Base-by-base conservation (phyloP, 2,888 invertebrate species). In the Altica lythri region DNA sequence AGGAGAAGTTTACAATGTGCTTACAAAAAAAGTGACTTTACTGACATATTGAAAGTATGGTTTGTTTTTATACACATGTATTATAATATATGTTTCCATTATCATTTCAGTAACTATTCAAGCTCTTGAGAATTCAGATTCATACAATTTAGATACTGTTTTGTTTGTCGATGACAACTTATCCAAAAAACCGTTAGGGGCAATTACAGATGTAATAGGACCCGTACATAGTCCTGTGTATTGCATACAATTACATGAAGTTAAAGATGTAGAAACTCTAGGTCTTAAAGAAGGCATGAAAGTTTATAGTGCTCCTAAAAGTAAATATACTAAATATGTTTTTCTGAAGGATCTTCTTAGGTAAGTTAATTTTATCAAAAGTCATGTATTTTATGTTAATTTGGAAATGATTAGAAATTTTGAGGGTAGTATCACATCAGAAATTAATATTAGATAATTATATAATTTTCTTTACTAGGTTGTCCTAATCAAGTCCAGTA, bases 161-260 rank as follows among this genome's bases (percentile, higher is more conserved):
- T 77, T 97, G 47, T 97, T 97, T 74, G 72, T 92, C 54, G 60
- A 64, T 34, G 53, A 60, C 10, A 88, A 93, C 9, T 84, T 86
- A 64, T 90, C 92, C 2, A 83, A 86, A 57, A 83, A 83, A 63
- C 81, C 89, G 6, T 76, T 93, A 2, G 91, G 91, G 4, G 84
- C 86, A 73, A 85, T 96, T 42, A 94, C 92, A 75, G 97, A 97
- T 79, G 92, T 95, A 0, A 87, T 96, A 72, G 96, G 97, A 9
- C 90, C 81, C 75, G 90, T 96, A 0, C 80, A 82, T 0, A 85
- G 88, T 65, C 96, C 97, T 0, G 82, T 89, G 63, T 97, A 97
- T 75, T 89, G 90, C 63, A 84, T 97, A n/a, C 82, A 95, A 2
- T 96, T 96, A 76, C 95, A 95, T 78, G 86, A 84, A 0, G 73